phyloP scores from a whole-genome alignment of 1,140 invertebrate species.

The Hestina assimilis region DNA sequence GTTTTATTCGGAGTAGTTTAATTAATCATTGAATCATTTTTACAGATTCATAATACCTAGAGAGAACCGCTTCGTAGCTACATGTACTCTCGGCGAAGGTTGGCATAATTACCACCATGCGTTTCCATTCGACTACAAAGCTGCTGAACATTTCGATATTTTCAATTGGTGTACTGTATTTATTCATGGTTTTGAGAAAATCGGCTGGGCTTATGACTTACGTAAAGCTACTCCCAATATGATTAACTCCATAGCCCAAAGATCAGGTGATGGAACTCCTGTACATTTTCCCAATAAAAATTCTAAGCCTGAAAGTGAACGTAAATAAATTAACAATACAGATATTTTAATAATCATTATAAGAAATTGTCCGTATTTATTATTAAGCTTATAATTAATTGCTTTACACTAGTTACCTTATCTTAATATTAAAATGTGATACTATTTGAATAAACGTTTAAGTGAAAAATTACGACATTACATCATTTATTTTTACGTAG shows the following conservation, averaged over 20 bases:
- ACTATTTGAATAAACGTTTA: too few relatives aligned
- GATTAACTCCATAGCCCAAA: constrained; percentile 58
- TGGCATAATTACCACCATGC: constrained; percentile 97
- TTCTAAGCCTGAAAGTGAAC: constrained; percentile 1
- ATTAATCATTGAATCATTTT: constrained; percentile 18
- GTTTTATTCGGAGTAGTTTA: too few relatives aligned
- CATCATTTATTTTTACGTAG: too few relatives aligned
- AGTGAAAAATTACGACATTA: too few relatives aligned
- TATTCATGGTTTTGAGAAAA: constrained; percentile 72
- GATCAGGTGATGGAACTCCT: constrained; percentile 61
- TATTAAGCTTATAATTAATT: too few relatives aligned
- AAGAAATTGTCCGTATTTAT: too few relatives aligned
- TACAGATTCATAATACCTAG: constrained; percentile 80
- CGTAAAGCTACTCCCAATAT: constrained; percentile 68
- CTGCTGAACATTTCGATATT: constrained; percentile 83
- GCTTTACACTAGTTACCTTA: too few relatives aligned
- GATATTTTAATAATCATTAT: too few relatives aligned
- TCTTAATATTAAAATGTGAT: too few relatives aligned
- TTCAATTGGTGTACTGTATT: constrained; percentile 74
- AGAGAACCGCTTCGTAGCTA: constrained; percentile 79
- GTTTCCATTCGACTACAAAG: constrained; percentile 93
- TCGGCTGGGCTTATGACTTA: constrained; percentile 84
- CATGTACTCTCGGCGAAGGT: constrained; percentile 79
- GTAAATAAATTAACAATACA: not conserved
- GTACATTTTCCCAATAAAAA: constrained; percentile 46